A percentile compares a stretch with the other conserved stretches of the same genome.
Evolutionary conservation across 2,113 vertebrate genomes (phyloP).

Genomic region (Amazona vittata): DNA sequence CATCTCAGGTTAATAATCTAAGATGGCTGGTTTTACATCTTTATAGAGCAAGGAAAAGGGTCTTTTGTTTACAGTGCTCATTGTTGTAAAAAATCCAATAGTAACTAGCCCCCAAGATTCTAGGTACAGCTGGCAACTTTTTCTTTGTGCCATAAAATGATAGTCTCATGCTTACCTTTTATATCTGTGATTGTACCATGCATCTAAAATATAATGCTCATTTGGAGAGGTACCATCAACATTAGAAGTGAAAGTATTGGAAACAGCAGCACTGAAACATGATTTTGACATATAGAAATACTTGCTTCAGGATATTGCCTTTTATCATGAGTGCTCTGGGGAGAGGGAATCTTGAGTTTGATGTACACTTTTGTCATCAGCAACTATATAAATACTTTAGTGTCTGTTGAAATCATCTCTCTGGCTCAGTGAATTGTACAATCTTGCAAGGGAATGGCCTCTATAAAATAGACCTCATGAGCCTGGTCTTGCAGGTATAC

Average conservation of each 20-base stretch:
- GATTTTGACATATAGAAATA: conserved; percentile 8
- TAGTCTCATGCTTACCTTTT: not conserved
- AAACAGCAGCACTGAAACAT: not conserved
- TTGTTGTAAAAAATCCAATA: not conserved
- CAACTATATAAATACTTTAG: conserved; percentile 31
- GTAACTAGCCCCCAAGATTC: not conserved
- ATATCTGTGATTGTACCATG: not conserved
- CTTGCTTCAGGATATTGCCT: conserved; percentile 17
- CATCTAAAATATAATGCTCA: conserved; percentile 10
- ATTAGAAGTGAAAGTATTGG: conserved; percentile 26
- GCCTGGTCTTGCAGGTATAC: not conserved
- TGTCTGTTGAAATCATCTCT: conserved; percentile 19
- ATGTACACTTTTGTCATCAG: conserved; percentile 13
- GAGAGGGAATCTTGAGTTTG: not conserved
- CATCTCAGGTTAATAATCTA: not conserved
- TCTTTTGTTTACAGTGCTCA: not conserved
- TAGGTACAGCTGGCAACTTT: not conserved
- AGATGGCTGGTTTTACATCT: not conserved
- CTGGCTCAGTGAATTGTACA: conserved; percentile 13
- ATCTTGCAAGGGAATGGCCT: not conserved
- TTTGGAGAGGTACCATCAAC: conserved; percentile 34
- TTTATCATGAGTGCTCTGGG: not conserved
- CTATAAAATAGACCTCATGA: not conserved
- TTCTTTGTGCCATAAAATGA: not conserved
- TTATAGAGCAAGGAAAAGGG: not conserved